Percentiles rank a stretch among this genome's conserved stretches.
phyloP scores from a whole-genome alignment of 2,888 invertebrate species.

The Miltochrista miniata region DNA sequence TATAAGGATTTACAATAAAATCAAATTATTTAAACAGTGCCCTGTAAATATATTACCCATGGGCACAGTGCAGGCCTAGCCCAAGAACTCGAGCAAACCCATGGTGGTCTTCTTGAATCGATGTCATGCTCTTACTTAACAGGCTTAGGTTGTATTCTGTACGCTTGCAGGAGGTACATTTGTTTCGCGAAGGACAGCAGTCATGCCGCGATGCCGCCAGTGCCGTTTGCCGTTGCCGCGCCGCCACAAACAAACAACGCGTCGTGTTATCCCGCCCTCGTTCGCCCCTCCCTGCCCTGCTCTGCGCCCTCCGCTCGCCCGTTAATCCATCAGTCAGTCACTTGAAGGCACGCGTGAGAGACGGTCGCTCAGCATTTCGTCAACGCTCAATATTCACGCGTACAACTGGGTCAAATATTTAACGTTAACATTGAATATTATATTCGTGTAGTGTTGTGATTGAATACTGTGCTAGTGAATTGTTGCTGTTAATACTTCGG shows the following conservation, averaged over 20 bases:
- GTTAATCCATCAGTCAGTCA: conserved; percentile 78
- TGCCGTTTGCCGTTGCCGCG: conserved; percentile 12
- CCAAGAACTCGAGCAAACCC: background rate
- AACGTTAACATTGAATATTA: conserved; percentile 53
- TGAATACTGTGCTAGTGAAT: conserved; percentile 64
- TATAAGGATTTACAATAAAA: no score
- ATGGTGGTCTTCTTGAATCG: conserved; percentile 22
- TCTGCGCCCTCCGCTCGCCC: conserved; percentile 12
- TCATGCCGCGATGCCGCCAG: conserved; percentile 17
- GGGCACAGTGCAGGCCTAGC: no score
- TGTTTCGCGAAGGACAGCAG: conserved; percentile 45
- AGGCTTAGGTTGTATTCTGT: conserved; percentile 15
- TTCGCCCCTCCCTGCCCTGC: conserved; percentile 45
- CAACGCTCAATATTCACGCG: conserved; percentile 66
- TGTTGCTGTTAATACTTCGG: conserved; percentile 54
- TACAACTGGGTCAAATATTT: conserved; percentile 77
- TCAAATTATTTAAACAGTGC: no score
- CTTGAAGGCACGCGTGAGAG: conserved; percentile 60
- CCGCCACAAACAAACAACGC: conserved; percentile 21
- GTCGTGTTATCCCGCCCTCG: conserved; percentile 40
- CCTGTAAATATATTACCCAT: no score
- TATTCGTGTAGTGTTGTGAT: conserved; percentile 63
- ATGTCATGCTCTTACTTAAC: conserved; percentile 9
- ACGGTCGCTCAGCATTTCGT: conserved; percentile 54
- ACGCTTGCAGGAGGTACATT: conserved; percentile 20